A percentile compares a stretch with the other conserved stretches of the same genome.
Evolutionary conservation across 2,113 vertebrate genomes (phyloP).

Genomic region (Clarias magur): DNA sequence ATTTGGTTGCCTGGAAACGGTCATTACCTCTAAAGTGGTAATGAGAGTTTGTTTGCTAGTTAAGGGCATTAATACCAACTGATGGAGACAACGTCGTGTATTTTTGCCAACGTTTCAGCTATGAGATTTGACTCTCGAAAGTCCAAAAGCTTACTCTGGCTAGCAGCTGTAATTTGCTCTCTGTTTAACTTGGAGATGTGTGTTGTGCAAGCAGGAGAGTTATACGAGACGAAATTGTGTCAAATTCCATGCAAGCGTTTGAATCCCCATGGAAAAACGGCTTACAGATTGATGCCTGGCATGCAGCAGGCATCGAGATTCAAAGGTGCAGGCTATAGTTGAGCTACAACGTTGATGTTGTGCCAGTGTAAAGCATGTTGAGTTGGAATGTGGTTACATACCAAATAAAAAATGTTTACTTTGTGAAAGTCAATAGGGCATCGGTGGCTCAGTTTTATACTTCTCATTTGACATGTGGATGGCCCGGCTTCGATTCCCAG

Average conservation of each 20-base stretch:
- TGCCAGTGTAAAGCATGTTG: not conserved
- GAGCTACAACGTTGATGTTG: not conserved
- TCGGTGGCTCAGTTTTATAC: too few species aligned
- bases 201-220: not conserved
- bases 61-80: not conserved
- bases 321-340: not conserved
- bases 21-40: not conserved
- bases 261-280: not conserved
- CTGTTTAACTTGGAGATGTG: not conserved
- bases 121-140: not conserved
- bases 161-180: not conserved
- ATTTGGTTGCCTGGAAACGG: not conserved
- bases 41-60: not conserved
- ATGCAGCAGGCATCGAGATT: not conserved
- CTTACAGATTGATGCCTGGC: not conserved
- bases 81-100: not conserved
- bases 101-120: not conserved
- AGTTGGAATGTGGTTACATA: not conserved
- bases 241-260: not conserved
- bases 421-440: not conserved
- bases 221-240: not conserved
- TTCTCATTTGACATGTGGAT: too few species aligned
- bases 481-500: too few species aligned
- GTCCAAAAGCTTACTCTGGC: not conserved
- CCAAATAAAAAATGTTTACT: not conserved